Evolutionary conservation across 2,888 invertebrate genomes (phyloP).

Genomic region (Luperina nickerlii): DNA sequence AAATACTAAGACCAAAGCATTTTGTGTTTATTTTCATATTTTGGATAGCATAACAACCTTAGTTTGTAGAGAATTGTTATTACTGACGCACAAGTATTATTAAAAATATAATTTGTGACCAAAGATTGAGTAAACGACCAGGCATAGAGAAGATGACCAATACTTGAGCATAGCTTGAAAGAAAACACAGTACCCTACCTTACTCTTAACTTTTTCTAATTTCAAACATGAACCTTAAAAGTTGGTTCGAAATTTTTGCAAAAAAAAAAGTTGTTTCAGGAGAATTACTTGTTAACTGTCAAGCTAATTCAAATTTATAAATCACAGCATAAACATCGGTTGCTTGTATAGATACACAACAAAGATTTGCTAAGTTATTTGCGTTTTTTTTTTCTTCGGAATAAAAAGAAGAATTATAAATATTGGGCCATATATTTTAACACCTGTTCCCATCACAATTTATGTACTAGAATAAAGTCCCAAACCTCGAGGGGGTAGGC

Average conservation of each 20-base stretch:
- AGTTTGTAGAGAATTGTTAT: neutral
- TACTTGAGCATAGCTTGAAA: slow-evolving; percentile 7
- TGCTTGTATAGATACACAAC: neutral
- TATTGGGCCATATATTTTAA: slow-evolving; percentile 53
- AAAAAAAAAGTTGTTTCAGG: neutral
- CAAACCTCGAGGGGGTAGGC: slow-evolving; percentile 69
- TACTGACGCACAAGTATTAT: slow-evolving; percentile 4
- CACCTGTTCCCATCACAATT: slow-evolving; percentile 62
- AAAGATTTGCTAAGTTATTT: neutral
- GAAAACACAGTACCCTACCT: neutral
- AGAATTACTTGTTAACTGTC: neutral
- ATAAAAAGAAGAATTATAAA: slow-evolving; percentile 30
- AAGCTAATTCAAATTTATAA: slow-evolving; percentile 22
- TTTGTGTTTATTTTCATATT: neutral
- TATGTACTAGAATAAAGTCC: slow-evolving; percentile 69
- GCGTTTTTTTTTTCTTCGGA: neutral
- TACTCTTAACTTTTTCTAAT: neutral
- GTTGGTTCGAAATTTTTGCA: neutral
- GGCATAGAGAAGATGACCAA: neutral
- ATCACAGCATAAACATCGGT: slow-evolving; percentile 2
- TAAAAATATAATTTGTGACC: slow-evolving; percentile 8
- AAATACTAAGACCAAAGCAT: neutral
- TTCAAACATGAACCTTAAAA: neutral
- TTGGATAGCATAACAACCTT: neutral
- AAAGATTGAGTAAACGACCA: slow-evolving; percentile 4